Conservation (phyloP, 1,140 invertebrate species). For the Drosophila equinoxialis region DNA sequence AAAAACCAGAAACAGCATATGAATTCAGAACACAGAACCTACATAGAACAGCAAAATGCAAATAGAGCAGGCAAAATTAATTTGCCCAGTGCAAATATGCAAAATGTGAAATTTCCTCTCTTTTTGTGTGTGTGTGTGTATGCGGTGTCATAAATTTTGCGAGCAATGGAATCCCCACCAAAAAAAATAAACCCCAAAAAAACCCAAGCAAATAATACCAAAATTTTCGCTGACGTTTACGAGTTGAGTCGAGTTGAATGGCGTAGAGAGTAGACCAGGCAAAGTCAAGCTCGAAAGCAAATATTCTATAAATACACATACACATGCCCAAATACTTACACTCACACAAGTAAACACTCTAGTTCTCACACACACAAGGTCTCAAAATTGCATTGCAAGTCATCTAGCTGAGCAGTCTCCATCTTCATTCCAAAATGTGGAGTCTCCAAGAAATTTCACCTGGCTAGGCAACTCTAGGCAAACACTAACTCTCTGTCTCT, state of each 20-base stretch:
- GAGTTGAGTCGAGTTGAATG: background rate
- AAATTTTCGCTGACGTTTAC: slow-evolving; percentile 57
- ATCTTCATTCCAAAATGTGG: slow-evolving; percentile 23
- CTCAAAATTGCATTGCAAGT: slow-evolving; percentile 37
- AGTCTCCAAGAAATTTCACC: slow-evolving; percentile 76
- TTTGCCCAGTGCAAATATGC: slow-evolving; percentile 61
- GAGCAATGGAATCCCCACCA: slow-evolving; percentile 27
- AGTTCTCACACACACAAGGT: slow-evolving; percentile 7
- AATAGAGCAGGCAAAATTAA: slow-evolving; percentile 60
- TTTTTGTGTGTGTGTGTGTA: slow-evolving; percentile 25
- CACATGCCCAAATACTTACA: slow-evolving; percentile 6
- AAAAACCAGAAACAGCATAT: slow-evolving; percentile 3
- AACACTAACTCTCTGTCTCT: background rate
- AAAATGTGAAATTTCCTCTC: slow-evolving; percentile 20
- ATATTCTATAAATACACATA: slow-evolving; percentile 24
- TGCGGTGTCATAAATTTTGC: slow-evolving; percentile 56
- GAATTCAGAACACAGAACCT: background rate
- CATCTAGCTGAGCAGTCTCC: slow-evolving; percentile 28
- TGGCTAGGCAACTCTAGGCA: slow-evolving; percentile 50
- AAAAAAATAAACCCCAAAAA: slow-evolving; percentile 30
- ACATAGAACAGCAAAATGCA: slow-evolving; percentile 36
- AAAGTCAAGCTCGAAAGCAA: slow-evolving; percentile 47
- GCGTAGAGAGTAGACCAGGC: background rate
- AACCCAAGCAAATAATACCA: slow-evolving; percentile 41
- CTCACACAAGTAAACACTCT: slow-evolving; percentile 12